Base-by-base conservation (phyloP, 2,113 vertebrate genomes). In the Anser brachyrhynchus region DNA sequence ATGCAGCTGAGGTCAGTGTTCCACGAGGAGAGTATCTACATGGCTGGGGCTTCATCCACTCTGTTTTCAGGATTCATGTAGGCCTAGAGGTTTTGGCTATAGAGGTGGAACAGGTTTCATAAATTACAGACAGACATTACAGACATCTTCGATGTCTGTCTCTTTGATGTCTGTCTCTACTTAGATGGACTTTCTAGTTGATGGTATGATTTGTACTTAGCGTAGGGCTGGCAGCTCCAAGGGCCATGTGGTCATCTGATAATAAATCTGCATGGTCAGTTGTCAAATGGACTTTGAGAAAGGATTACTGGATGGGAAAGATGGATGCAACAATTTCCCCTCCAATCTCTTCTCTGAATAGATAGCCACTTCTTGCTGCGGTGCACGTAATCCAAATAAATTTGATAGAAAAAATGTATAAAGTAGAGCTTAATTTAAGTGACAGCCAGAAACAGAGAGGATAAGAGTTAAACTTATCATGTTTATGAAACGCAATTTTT, bases 361-460 rank as follows among this genome's bases (percentile, higher is more conserved):
- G n/a, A 66, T 92, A 88, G 59, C 29, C 26, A 10, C 58, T 88
- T 80, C 64, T 95, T 78, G 65, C 66, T 93, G 29, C 94, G 43
- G 33, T 58, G 59, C 35, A 31, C 35, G 17, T 43, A 96, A 62
- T 41, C n/a, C 59, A 93, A 88, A 89, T 95, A 79, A 97, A 97
- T 54, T 85, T 31, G 76, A 41, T 54, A 78, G 55, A 58, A 51
- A 51, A 78, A 79, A 64, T 8, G 31, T 55, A 52, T 65, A 66
- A 89, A 95, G 65, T 28, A 67, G 64, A 77, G 23, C 37, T 92
- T 58, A 87, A 76, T 91, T 93, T 84, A 83, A 73, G 29, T 66
- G 54, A 71, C 51, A 97, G 41, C n/a, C 64, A 93, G 77, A 89
- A 94, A 59, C 69, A 94, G 90, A 41, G 64, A 71, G 52, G 51